Base-by-base conservation (phyloP, 2,113 vertebrate species). In the Protomyctophum bolini region DNA sequence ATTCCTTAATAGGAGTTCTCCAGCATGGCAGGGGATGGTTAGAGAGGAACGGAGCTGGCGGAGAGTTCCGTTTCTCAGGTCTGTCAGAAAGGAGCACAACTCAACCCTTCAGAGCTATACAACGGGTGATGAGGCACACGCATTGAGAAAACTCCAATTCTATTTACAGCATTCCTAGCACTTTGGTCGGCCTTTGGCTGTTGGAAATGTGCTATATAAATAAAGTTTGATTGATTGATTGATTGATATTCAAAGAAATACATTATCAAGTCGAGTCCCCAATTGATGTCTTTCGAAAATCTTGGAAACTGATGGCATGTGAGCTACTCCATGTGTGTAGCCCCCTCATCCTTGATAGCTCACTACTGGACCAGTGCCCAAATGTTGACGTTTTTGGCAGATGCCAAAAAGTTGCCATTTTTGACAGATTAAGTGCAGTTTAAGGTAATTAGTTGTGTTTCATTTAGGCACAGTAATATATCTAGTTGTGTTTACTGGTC, bases 1-100 rank as follows among this genome's bases (percentile, higher is more conserved):
- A 87, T 82, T 86, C 75, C 76, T 77, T 72, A 77, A 72, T 78
- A 87, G 21, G 65, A 21, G 66, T 83, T 75, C 79, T 72, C 82
- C 84, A 83, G 85, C 83, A 90, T 79, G 79, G 81, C 21, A 51
- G 68, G 61, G 70, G 8, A 11, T n/a, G 58, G 54, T 60, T 55
- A 60, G 41, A 52, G 67, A 15, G 33, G 54, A 29, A 66, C 54
- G 58, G 46, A 67, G 10, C 15, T 28, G 41, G 12, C 52, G 14
- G 33, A 66, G 62, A 46, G 54, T 49, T 66, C 65, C 57, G 56
- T 15, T 14, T 75, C 60, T 68, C 49, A 54, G 52, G 65, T 61
- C 21, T 21, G 21, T 2, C 0, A 7, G 72, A 66, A 71, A 58
- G 29, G 46, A 77, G 41, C 7, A 28, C 8, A 54, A 21, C 47